Conservation (phyloP, 2,113 vertebrate species). For the Podarcis raffonei region DNA sequence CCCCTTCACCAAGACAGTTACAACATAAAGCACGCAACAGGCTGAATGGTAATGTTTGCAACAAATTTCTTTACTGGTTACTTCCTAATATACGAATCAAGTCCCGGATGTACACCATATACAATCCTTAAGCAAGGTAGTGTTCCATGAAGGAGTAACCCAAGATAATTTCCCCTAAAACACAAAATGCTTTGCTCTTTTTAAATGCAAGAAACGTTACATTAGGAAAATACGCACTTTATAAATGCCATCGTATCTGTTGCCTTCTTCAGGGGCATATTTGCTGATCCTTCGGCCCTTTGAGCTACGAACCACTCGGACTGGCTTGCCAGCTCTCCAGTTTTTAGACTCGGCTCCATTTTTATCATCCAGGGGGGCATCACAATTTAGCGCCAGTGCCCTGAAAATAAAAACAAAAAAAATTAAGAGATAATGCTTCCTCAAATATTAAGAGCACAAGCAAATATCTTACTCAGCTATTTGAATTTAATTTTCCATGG, state of each 20-base stretch:
- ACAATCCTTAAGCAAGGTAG: too few relatives aligned
- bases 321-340: conserved; percentile 97
- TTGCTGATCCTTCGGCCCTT: conserved; percentile 98
- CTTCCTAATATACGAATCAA: too few relatives aligned
- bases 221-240: conserved; percentile 81
- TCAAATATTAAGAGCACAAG: neutral
- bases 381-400: conserved; percentile 97
- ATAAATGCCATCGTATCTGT: conserved; percentile 98
- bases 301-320: conserved; percentile 95
- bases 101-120: too few relatives aligned
- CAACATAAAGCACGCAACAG: too few relatives aligned
- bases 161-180: neutral
- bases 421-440: conserved; percentile 52
- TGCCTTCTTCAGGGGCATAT: conserved; percentile 98
- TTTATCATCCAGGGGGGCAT: conserved; percentile 96
- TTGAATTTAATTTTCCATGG: neutral
- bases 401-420: conserved; percentile 76
- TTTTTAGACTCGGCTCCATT: conserved; percentile 97
- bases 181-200: neutral
- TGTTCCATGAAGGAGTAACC: too few relatives aligned
- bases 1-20: too few relatives aligned
- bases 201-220: neutral
- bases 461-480: neutral
- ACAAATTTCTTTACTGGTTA: too few relatives aligned
- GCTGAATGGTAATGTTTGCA: too few relatives aligned